These are phyloP conservation scores for Sinocyclocheilus anophthalmus DNA, from an alignment of 2,113 vertebrate species.

Conservation along the genomic window DNA sequence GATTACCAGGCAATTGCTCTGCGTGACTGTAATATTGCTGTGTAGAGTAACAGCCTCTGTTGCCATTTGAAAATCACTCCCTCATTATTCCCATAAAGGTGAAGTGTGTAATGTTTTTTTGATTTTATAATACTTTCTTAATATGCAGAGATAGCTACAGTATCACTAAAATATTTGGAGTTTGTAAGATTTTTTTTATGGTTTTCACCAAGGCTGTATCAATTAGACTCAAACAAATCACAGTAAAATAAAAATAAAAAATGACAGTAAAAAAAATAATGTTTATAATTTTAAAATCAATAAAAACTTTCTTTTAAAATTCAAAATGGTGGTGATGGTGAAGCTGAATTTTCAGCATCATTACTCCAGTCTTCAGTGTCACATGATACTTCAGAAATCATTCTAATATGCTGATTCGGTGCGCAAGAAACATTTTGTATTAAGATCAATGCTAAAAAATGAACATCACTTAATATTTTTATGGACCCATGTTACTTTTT, in stretches of 20 bases:
- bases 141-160: not conserved
- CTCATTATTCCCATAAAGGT: not conserved
- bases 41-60: not conserved
- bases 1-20: not conserved
- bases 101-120: not conserved
- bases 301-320: no score
- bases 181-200: not conserved
- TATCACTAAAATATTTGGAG: not conserved
- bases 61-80: not conserved
- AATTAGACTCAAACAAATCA: not conserved
- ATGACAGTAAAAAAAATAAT: rapidly evolving
- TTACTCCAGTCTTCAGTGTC: not conserved
- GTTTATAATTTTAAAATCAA: not conserved
- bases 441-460: not conserved
- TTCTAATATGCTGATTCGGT: not conserved
- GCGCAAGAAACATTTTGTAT: no score
- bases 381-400: not conserved
- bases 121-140: not conserved
- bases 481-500: not conserved
- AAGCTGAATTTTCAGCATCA: no score
- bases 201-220: not conserved
- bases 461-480: not conserved
- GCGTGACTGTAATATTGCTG: not conserved
- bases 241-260: no score
- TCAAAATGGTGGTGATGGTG: no score